Evolutionary conservation across 2,888 invertebrate genomes (phyloP), one percentile per base, ranked within the genome.

Genomic region (Trachelus tabidus): DNA sequence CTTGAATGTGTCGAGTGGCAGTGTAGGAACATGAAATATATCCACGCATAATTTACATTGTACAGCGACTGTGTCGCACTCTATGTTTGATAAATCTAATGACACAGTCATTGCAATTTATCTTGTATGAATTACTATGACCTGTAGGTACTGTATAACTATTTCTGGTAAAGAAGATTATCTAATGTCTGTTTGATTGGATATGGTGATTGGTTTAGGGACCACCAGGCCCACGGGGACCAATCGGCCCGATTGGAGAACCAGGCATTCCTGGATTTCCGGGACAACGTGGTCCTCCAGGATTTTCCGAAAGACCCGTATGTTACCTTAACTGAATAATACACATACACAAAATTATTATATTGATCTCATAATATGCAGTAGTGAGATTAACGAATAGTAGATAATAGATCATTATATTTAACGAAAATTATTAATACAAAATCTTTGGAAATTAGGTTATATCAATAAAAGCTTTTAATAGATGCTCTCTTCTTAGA

Each of bases 191-290:
- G 9, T 56, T 23, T 73, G 37, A 73, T 68, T 33, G 74, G 37
- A 31, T 68, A n/a, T 76, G 35, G 33, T 31, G 33, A 79, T 77
- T 30, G 15, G 68, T 75, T 75, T 75, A 68, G 86, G 94, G 94
- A 4, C 92, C 90, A 4, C 92, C 92, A 1, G 94, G 94, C 2
- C 87, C 87, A 15, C 91, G 88, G 80, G 92, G 92, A 76, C 86
- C 89, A 31, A 83, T 88, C 23, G 56, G 56, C 9, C 56, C 56
- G 23, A 56, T 56, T n/a, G 93, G 93, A 34, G 87, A 89, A 78
- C 91, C 89, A 3, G 92, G 92, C n/a, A 75, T 87, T 77, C 89
- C 90, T 31, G 93, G 93, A 76, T 87, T 87, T 37, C 89, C 91
- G 23, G 93, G 93, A 35, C 85, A 87, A 76, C 86, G 92, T 4